A percentile compares a stretch with the other conserved stretches of the same genome.
These are phyloP conservation scores for Bathynomus jamesi DNA, from an alignment of 1,140 invertebrate species.

Conservation along the genomic window DNA sequence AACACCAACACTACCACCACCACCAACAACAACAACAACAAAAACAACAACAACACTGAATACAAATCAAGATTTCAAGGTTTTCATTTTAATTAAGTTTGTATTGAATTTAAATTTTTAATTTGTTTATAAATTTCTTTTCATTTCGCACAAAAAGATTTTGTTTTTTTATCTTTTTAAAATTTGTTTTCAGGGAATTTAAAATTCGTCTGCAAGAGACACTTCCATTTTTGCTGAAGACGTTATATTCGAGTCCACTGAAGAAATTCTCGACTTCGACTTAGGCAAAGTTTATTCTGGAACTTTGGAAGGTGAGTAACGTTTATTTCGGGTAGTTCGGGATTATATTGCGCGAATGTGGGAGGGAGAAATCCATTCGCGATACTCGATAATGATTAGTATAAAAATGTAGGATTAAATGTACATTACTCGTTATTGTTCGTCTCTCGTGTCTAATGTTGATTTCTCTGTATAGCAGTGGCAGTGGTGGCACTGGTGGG, in stretches of 20 bases:
- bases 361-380: background rate
- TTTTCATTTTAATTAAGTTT: too few relatives aligned
- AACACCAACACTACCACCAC: too few relatives aligned
- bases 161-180: too few relatives aligned
- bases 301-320: constrained; percentile 60
- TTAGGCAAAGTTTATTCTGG: constrained; percentile 65
- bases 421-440: too few relatives aligned
- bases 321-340: background rate
- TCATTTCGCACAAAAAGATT: too few relatives aligned
- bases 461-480: background rate
- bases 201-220: constrained; percentile 64
- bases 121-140: too few relatives aligned
- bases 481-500: background rate
- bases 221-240: constrained; percentile 65
- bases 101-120: too few relatives aligned
- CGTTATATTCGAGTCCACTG: constrained; percentile 65
- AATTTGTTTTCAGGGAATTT: constrained; percentile 59
- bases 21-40: too few relatives aligned
- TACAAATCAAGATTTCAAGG: too few relatives aligned
- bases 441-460: too few relatives aligned
- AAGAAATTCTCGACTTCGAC: constrained; percentile 63
- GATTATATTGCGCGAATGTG: background rate
- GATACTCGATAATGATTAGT: background rate
- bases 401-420: background rate
- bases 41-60: too few relatives aligned